These are phyloP conservation scores for Mantis religiosa DNA, from an alignment of 2,888 invertebrate genomes.

Conservation along the genomic window DNA sequence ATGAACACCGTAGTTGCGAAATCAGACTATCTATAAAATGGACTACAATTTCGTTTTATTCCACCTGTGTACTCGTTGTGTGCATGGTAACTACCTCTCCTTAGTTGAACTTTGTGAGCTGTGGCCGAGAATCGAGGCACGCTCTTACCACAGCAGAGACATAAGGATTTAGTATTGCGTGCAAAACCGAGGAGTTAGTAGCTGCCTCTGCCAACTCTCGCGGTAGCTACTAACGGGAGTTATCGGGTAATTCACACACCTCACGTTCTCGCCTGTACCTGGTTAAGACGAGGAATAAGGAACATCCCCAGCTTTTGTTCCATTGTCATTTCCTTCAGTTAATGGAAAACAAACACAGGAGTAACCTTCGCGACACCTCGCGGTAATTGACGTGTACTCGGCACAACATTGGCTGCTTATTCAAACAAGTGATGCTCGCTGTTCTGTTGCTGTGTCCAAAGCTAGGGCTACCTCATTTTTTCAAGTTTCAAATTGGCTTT, in stretches of 20 bases:
- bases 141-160: not conserved
- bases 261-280: not conserved
- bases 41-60: too few species aligned
- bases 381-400: not conserved
- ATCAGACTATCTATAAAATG: too few species aligned
- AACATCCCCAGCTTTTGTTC: not conserved
- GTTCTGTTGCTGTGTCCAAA: not conserved
- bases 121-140: not conserved
- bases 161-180: not conserved
- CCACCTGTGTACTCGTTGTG: not conserved
- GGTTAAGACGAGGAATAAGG: not conserved
- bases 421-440: not conserved
- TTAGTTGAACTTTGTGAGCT: not conserved
- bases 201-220: not conserved
- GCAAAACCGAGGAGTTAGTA: not conserved
- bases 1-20: too few species aligned
- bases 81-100: not conserved
- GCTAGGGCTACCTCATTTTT: too few species aligned
- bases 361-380: not conserved
- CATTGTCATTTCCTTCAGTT: not conserved
- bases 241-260: not conserved
- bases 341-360: constrained; percentile 7
- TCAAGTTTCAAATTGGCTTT: too few species aligned
- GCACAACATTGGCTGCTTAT: not conserved
- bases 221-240: not conserved